phyloP scores from a whole-genome alignment of 1,140 invertebrate genomes.

The Euura saliciscinereae region DNA sequence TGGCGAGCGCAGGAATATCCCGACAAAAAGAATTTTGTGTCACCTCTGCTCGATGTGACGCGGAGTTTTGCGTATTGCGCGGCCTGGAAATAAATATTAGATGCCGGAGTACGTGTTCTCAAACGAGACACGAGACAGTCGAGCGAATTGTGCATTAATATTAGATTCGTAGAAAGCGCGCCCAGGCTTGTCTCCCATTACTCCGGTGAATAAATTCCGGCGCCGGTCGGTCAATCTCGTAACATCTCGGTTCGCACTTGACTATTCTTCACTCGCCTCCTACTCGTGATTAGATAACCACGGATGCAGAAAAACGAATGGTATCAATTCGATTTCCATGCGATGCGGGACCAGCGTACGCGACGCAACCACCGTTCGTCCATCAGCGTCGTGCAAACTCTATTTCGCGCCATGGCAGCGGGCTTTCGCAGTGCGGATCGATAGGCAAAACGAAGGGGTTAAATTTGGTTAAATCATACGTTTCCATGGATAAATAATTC shows the following conservation, averaged over 20 bases:
- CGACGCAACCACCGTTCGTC: too few relatives aligned
- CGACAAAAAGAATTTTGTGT: not conserved
- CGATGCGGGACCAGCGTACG: too few relatives aligned
- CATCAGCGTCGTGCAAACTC: too few relatives aligned
- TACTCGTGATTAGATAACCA: too few relatives aligned
- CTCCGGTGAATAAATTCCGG: not conserved
- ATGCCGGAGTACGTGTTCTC: slow-evolving; percentile 8
- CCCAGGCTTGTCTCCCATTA: not conserved
- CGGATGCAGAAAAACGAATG: too few relatives aligned
- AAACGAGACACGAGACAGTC: slow-evolving; percentile 3
- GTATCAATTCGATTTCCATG: too few relatives aligned
- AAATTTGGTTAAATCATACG: not conserved
- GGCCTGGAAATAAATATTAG: slow-evolving; percentile 14
- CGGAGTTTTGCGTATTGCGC: not conserved
- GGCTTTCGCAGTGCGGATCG: not conserved
- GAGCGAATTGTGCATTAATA: slow-evolving; percentile 20
- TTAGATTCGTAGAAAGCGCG: slow-evolving; percentile 12
- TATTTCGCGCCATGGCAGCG: too few relatives aligned
- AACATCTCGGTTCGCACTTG: too few relatives aligned
- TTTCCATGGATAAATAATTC: slow-evolving; percentile 4
- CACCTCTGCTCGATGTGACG: slow-evolving; percentile 7
- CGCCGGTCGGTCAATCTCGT: not conserved
- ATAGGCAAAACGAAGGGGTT: not conserved
- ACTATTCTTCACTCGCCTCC: too few relatives aligned
- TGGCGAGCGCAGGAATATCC: not conserved